Base-by-base conservation (phyloP, 2,797 vertebrate species). In the Pipistrellus nathusii region DNA sequence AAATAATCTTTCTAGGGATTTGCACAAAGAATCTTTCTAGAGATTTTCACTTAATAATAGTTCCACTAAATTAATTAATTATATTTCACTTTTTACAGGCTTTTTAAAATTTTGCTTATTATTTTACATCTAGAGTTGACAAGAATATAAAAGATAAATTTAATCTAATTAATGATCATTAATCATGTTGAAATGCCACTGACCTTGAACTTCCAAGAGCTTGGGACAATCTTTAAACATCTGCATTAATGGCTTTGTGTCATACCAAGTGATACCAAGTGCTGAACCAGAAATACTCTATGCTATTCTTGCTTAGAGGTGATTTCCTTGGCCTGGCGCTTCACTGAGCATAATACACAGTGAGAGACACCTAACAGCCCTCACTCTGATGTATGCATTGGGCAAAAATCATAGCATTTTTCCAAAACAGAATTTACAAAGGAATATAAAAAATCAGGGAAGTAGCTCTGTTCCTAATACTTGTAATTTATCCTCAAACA, bases 81-180 rank as follows among this genome's bases (percentile, higher is more conserved):
- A 21, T 62, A 91, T 59, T 72, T 78, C 1, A 78, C 13, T 90
- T 44, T 83, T 94, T 44, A 69, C 2, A n/a, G 51, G 4, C 14
- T 77, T 85, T 35, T 51, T 76, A 75, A 92, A 85, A 88, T 55
- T 78, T 35, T 68, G 41, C 86, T 93, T 83, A 85, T 46, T 68
- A 59, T 88, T 44, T 76, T 59, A 59, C 62, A 77, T 95, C 8
- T 85, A 68, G 41, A 73, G n/a, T 91, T 83, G 38, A 85, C 21
- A 84, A 91, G 48, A 94, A 71, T 78, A 77, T 86, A 81, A 93
- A 72, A 66, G 14, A 4, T 68, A 87, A 93, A 69, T 90, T 66
- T 76, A 94, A 96, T 83, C n/a, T 93, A 94, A 89, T 62, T 89
- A 87, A 77, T 76, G 13, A 46, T 14, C 23, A 93, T 73, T 77